A percentile compares a stretch with the other conserved stretches of the same genome.
Conservation (phyloP, 2,113 vertebrate species). For the Alectura lathami region DNA sequence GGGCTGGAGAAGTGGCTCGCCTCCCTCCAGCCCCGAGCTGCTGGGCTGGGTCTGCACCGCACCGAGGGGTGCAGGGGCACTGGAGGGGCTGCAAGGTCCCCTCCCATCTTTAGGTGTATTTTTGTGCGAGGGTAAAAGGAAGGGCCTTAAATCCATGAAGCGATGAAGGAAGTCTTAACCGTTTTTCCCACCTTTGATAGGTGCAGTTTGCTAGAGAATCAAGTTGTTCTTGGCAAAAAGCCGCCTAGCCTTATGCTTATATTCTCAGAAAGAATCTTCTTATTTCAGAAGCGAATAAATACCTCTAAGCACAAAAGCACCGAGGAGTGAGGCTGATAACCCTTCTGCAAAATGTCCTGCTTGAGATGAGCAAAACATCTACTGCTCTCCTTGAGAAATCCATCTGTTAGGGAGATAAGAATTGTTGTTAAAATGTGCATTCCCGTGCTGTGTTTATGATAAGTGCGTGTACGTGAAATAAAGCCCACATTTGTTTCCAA, state of each 20-base stretch:
- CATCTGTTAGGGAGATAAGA: not conserved
- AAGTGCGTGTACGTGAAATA: not conserved
- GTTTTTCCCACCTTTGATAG: not conserved
- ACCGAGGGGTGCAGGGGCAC: not conserved
- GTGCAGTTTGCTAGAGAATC: not conserved
- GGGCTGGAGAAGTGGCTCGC: too few species aligned
- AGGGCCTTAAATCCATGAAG: not conserved
- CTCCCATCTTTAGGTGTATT: not conserved
- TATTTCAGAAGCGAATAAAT: not conserved
- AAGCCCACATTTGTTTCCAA: not conserved
- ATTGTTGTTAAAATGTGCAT: not conserved
- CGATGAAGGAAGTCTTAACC: not conserved
- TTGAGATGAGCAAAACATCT: not conserved
- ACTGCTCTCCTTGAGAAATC: not conserved
- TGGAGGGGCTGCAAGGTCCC: not conserved
- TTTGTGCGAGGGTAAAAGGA: not conserved
- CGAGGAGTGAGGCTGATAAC: not conserved
- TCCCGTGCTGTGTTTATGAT: rapidly evolving
- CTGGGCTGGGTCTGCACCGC: too few species aligned
- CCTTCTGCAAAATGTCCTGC: not conserved
- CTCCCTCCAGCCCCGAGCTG: not conserved
- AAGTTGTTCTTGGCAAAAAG: not conserved
- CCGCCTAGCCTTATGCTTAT: not conserved
- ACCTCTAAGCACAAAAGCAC: not conserved
- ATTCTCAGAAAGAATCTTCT: slow-evolving; percentile 8